Evolutionary conservation across 2,888 invertebrate genomes (phyloP), one percentile per base, ranked within the genome.

Genomic region (Chaitophorus viminalis): DNA sequence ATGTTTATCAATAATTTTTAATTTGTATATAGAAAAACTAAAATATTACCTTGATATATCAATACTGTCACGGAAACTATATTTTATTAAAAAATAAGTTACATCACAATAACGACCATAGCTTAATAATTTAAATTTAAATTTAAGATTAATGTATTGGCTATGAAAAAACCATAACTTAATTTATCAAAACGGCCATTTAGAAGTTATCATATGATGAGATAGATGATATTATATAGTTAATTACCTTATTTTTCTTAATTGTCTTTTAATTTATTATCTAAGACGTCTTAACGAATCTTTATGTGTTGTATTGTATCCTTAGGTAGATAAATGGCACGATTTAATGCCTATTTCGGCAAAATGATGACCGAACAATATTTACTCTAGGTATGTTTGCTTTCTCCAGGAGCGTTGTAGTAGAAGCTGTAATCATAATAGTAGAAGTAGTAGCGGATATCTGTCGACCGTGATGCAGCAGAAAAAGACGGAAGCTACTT

Each of bases 241-340:
- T 72, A 79, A 87, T 87, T 87, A 87, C 86, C 86, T 87, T 86
- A 72, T 18, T 86, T 86, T 31, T 85, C 76, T 84, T 76, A 76
- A 76, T 84, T 77, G 72, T 83, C 79, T 74, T 78, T 74, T 60
- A 60, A 72, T 79, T 74, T 72, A 81, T 60, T 74, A 87, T 81
- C 74, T 87, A 79, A 87, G 86, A 18, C n/a, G 86, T 87, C 86
- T 87, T 79, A 81, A 74, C n/a, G 72, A 86, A 46, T 36, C 36
- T 36, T 36, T 5, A 36, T 36, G 46, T 29, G 72, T 74, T 79
- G 86, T 86, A 46, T 46, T 46, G 54, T 86, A 54, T 87, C 79
- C 39, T 79, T 74, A 87, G 46, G 86, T 17, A 87, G 54, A n/a
- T 79, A 87, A 87, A 60, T 17, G 60, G 72, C 54, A 72, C n/a